These are phyloP conservation scores for Bombyx huttoni DNA, from an alignment of 2,888 invertebrate species.

Conservation along the genomic window DNA sequence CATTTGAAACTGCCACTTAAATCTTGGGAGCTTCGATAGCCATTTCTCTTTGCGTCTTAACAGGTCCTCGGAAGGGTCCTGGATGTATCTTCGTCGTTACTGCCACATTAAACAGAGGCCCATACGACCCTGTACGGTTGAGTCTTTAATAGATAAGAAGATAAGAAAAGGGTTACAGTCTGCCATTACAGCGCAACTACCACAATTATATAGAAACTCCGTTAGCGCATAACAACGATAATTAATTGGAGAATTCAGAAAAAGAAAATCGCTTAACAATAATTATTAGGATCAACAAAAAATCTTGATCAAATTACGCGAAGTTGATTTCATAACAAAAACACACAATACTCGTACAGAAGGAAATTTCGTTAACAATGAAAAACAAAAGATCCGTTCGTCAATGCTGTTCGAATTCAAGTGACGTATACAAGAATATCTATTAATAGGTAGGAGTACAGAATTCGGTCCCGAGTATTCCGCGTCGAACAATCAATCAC, in stretches of 20 bases:
- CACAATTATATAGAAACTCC: not conserved
- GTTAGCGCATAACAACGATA: not conserved
- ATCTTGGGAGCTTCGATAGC: constrained; percentile 67
- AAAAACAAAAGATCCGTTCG: not conserved
- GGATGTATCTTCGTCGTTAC: constrained; percentile 44
- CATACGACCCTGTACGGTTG: constrained; percentile 19
- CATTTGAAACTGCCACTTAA: constrained; percentile 69
- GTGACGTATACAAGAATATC: not conserved
- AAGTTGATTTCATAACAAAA: not conserved
- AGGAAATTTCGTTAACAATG: not conserved
- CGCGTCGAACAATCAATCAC: constrained; percentile 65
- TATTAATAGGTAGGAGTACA: not conserved
- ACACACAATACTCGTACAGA: not conserved
- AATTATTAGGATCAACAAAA: too few relatives aligned
- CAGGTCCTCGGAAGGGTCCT: constrained; percentile 16
- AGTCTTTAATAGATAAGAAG: constrained; percentile 1
- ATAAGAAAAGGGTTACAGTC: not conserved
- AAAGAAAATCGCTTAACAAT: too few relatives aligned
- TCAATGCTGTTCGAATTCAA: not conserved
- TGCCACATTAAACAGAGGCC: constrained; percentile 38
- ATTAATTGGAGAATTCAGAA: too few relatives aligned
- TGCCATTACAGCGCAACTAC: not conserved
- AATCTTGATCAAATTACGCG: not conserved
- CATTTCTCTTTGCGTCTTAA: constrained; percentile 62
- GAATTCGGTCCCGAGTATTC: constrained; percentile 10